phyloP scores from a whole-genome alignment of 2,113 vertebrate genomes.

The Beaufortia kweichowensis region DNA sequence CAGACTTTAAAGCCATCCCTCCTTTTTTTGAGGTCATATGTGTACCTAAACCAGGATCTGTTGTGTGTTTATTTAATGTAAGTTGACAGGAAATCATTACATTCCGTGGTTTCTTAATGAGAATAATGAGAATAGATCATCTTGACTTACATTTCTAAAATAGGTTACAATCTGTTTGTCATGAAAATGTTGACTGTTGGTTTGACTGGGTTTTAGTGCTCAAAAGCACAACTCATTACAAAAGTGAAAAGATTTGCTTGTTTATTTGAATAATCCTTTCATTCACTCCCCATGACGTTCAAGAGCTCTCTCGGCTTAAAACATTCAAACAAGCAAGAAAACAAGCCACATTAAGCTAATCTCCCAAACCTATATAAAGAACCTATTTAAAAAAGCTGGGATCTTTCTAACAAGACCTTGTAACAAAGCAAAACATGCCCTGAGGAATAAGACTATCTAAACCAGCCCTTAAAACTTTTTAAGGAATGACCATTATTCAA shows the following conservation, averaged over 20 bases:
- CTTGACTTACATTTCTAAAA: not conserved
- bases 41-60: not conserved
- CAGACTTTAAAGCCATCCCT: not conserved
- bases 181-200: not conserved
- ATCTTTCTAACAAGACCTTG: not conserved
- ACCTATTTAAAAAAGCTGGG: not conserved
- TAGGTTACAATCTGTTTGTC: not conserved
- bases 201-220: not conserved
- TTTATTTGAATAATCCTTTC: not conserved
- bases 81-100: slow-evolving; percentile 1
- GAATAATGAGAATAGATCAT: slow-evolving; percentile 7
- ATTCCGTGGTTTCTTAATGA: not conserved
- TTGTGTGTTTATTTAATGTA: slow-evolving; percentile 2
- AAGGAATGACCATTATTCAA: too few relatives aligned
- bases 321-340: not conserved
- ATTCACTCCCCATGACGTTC: not conserved
- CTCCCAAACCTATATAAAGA: not conserved
- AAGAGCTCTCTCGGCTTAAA: not conserved
- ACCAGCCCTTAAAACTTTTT: not conserved
- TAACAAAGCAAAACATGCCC: not conserved
- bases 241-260: not conserved
- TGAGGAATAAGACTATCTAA: not conserved
- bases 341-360: not conserved
- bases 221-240: not conserved
- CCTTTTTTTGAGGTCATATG: slow-evolving; percentile 9